Conservation (phyloP, 2,113 vertebrate genomes). For the Xiphophorus maculatus region DNA sequence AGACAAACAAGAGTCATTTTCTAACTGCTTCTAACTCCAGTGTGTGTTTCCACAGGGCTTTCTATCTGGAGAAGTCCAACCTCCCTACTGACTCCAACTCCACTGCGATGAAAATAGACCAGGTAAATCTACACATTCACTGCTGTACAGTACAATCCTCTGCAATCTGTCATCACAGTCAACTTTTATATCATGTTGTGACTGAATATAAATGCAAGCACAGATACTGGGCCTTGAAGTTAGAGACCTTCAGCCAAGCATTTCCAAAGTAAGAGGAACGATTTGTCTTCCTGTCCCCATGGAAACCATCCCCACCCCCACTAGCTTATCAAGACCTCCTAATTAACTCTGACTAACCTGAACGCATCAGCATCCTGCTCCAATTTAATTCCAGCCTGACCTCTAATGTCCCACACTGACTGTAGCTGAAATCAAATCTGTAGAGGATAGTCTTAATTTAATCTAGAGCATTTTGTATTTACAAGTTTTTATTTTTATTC, state of each 20-base stretch:
- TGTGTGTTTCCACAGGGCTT: slow-evolving; percentile 80
- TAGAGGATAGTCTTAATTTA: slow-evolving; percentile 17
- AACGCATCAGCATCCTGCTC: slow-evolving; percentile 28
- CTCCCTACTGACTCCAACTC: slow-evolving; percentile 91
- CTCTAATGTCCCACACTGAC: slow-evolving; percentile 50
- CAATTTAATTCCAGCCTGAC: slow-evolving; percentile 36
- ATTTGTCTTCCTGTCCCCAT: slow-evolving; percentile 36
- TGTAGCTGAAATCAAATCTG: slow-evolving; percentile 51
- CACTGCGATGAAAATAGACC: slow-evolving; percentile 95
- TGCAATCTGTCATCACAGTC: slow-evolving; percentile 15
- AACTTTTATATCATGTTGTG: slow-evolving; percentile 64
- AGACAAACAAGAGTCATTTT: slow-evolving; percentile 28
- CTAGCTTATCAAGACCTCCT: slow-evolving; percentile 45
- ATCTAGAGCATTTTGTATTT: background rate
- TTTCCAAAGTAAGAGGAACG: slow-evolving; percentile 77
- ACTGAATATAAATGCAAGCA: slow-evolving; percentile 78
- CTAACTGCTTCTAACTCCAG: background rate
- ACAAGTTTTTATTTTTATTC: background rate
- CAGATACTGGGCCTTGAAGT: slow-evolving; percentile 81
- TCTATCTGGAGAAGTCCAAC: slow-evolving; percentile 97
- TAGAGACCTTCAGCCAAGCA: slow-evolving; percentile 77
- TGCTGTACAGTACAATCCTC: slow-evolving; percentile 18
- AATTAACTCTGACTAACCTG: slow-evolving; percentile 72
- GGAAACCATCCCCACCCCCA: slow-evolving; percentile 46
- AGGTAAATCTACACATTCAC: slow-evolving; percentile 79